Conservation (phyloP, 2,113 vertebrate genomes). For the Echinops telfairi region DNA sequence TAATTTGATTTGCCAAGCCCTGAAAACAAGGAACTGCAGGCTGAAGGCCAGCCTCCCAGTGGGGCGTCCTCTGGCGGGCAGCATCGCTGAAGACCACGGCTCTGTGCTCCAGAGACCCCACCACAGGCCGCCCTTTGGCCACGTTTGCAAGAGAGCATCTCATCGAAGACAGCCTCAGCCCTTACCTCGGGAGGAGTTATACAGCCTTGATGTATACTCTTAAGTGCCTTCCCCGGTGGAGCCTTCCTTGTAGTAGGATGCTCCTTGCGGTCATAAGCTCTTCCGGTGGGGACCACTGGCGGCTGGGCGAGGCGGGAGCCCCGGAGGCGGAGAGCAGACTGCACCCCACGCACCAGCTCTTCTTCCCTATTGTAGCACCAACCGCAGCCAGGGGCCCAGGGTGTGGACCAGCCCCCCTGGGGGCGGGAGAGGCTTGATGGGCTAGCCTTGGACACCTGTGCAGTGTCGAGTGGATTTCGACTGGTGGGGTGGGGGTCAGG, state of each 20-base stretch:
- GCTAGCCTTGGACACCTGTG: too few relatives aligned
- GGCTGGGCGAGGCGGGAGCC: too few relatives aligned
- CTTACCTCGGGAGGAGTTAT: neutral
- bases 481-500: too few relatives aligned
- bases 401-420: too few relatives aligned
- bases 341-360: too few relatives aligned
- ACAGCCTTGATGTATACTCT: neutral
- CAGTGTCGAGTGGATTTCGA: too few relatives aligned
- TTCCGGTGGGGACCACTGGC: neutral
- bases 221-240: neutral
- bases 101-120: neutral
- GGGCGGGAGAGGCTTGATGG: too few relatives aligned
- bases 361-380: too few relatives aligned
- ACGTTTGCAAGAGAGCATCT: neutral
- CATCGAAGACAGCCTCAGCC: neutral
- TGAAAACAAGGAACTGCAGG: constrained; percentile 83
- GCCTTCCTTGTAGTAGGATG: neutral
- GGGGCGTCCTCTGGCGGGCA: constrained; percentile 40
- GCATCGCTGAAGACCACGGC: neutral
- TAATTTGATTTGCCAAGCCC: constrained; percentile 84
- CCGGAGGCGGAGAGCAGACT: too few relatives aligned
- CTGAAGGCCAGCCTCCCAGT: constrained; percentile 68
- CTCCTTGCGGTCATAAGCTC: neutral
- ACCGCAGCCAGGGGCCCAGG: too few relatives aligned
- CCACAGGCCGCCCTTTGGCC: neutral